phyloP scores from a whole-genome alignment of 1,140 invertebrate genomes.

The Sweltsa coloradensis region DNA sequence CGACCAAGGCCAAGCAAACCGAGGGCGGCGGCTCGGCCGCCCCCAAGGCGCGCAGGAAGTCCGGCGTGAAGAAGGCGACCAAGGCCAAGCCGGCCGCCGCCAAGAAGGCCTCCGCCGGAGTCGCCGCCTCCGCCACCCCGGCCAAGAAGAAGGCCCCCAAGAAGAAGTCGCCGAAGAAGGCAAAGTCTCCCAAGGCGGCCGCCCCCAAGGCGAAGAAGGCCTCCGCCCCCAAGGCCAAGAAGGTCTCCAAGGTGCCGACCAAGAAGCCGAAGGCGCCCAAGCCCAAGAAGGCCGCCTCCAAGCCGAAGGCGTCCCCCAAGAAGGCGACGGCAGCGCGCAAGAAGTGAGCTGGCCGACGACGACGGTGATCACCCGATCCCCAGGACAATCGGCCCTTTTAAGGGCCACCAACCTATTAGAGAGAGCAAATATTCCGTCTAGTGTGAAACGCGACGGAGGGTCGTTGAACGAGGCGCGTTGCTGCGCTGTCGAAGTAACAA shows the following conservation, averaged over 20 bases:
- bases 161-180: conserved; percentile 15
- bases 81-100: conserved; percentile 18
- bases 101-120: conserved; percentile 7
- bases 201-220: conserved; percentile 15
- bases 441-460: not conserved
- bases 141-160: conserved; percentile 14
- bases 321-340: no score
- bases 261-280: conserved; percentile 15
- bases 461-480: no score
- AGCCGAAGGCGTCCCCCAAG: conserved; percentile 14
- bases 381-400: conserved; percentile 23
- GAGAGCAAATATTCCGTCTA: not conserved
- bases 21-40: no score
- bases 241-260: conserved; percentile 13
- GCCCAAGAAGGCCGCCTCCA: conserved; percentile 17
- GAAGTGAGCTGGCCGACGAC: no score
- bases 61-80: conserved; percentile 6
- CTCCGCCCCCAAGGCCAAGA: conserved; percentile 14
- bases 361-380: not conserved
- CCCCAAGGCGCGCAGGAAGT: no score
- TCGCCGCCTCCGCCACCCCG: conserved; percentile 16
- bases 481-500: no score
- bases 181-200: conserved; percentile 6
- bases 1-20: conserved; percentile 5
- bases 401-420: conserved; percentile 19